Evolutionary conservation across 2,888 invertebrate species (phyloP).

Genomic region (Dynastes maya): DNA sequence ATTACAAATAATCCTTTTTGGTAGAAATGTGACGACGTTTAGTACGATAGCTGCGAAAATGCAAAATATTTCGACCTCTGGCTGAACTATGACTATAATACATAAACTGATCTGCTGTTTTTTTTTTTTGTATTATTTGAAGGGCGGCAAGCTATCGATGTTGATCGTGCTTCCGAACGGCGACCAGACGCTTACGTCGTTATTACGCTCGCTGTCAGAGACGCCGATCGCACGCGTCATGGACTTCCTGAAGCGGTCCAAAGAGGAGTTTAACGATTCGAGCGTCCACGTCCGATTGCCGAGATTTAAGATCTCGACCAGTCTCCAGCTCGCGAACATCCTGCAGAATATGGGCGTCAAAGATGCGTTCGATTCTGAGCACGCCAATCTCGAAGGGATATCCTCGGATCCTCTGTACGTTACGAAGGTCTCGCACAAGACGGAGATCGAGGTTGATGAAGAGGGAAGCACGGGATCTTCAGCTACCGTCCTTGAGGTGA

Average conservation of each 20-base stretch:
- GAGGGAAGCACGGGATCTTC: conserved; percentile 82
- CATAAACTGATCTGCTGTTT: not conserved
- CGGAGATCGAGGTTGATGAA: conserved; percentile 83
- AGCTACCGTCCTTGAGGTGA: conserved; percentile 69
- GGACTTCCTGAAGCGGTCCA: conserved; percentile 8
- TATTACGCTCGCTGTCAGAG: conserved; percentile 7
- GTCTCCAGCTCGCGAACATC: conserved; percentile 75
- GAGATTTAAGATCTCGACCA: conserved; percentile 75
- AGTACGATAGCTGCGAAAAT: too few species aligned
- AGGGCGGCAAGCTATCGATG: conserved; percentile 33
- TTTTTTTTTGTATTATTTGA: conserved; percentile 50
- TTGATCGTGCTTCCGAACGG: conserved; percentile 9
- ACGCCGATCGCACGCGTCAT: not conserved
- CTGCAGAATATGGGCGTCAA: conserved; percentile 78
- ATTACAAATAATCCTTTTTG: too few species aligned
- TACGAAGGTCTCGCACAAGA: conserved; percentile 80
- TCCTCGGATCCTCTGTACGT: conserved; percentile 74
- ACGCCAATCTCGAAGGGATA: conserved; percentile 75
- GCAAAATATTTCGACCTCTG: too few species aligned
- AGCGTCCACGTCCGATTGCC: not conserved
- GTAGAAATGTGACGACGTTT: too few species aligned
- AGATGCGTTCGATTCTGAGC: conserved; percentile 76
- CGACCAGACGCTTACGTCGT: not conserved
- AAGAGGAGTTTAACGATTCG: not conserved
- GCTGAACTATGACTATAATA: too few species aligned